Evolutionary conservation across 2,888 invertebrate genomes (phyloP), one percentile per base, ranked within the genome.

Genomic region (Lycia hirtaria): DNA sequence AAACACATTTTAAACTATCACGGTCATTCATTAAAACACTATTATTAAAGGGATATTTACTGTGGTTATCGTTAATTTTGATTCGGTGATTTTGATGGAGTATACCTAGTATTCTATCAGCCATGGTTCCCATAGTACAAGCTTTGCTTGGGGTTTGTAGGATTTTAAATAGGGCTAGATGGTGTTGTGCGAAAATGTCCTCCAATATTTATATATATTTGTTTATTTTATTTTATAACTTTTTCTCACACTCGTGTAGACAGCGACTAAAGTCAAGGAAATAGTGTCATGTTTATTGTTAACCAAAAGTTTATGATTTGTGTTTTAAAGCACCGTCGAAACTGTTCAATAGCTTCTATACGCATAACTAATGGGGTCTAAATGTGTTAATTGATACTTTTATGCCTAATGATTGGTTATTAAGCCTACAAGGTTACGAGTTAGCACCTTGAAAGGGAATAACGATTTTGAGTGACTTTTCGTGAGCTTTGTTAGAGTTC

Each of bases 331-430:
- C 17, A 32, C 14, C 35, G 20, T 47, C 35, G 17, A 47, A 45
- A 47, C 47, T n/a, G 12, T 26, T 47, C 24, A 35, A 47, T 35
- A 35, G 47, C 24, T 47, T 33, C 45, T 33, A 33, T 45, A 9
- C 9, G 15, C 22, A 22, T 4, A 20, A 33, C 45, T 45, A 45
- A 33, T 45, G 33, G 45, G 20, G 22, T 9, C 33, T 41, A 41
- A 41, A 41, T 28, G 45, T 10, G 45, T 14, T 45, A 45, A 45
- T 45, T 45, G 45, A 32, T 45, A 45, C 45, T 45, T 45, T 45
- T 45, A 9, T 32, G 22, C 33, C 15, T 35, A 35, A 47, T 35
- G 35, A 47, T 47, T 47, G 47, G 33, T 35, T 24, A 17, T 47
- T 35, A 47, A 10, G 4, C 33, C 33, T 32, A 14, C 22, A 45